Evolutionary conservation across 1,140 invertebrate genomes (phyloP).

Genomic region (Aplysia californica): DNA sequence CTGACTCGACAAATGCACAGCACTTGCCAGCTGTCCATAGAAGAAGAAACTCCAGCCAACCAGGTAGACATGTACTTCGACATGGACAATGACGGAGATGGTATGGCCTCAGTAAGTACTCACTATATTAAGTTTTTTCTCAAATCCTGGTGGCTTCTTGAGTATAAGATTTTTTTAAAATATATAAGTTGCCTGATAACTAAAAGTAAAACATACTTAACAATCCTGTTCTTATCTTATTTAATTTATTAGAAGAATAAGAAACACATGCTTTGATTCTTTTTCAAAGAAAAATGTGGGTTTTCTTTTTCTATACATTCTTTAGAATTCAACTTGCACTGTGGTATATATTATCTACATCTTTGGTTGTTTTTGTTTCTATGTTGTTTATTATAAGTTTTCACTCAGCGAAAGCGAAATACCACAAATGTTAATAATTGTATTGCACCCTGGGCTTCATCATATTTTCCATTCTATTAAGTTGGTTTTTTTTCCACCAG

Average conservation of each 20-base stretch:
- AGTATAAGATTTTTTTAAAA: too few relatives aligned
- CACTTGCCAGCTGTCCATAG: not conserved
- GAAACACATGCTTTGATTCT: too few relatives aligned
- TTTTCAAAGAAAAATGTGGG: too few relatives aligned
- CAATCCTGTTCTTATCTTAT: too few relatives aligned
- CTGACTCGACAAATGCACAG: slow-evolving; percentile 2
- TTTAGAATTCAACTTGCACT: too few relatives aligned
- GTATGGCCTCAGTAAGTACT: slow-evolving; percentile 1
- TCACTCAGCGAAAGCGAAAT: not conserved
- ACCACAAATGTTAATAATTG: not conserved
- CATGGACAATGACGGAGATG: not conserved
- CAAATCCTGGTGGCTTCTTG: too few relatives aligned
- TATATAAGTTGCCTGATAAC: too few relatives aligned
- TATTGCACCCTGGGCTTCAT: not conserved
- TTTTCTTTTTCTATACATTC: too few relatives aligned
- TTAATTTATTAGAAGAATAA: too few relatives aligned
- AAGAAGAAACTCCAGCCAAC: slow-evolving; percentile 4
- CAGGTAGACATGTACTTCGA: slow-evolving; percentile 10
- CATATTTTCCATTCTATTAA: not conserved
- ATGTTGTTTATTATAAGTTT: not conserved
- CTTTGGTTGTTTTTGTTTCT: not conserved
- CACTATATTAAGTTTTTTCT: too few relatives aligned
- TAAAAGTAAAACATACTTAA: too few relatives aligned
- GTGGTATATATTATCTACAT: not conserved
- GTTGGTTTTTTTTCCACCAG: not conserved